Base-by-base conservation (phyloP, 2,113 vertebrate species). In the Abramis brama region DNA sequence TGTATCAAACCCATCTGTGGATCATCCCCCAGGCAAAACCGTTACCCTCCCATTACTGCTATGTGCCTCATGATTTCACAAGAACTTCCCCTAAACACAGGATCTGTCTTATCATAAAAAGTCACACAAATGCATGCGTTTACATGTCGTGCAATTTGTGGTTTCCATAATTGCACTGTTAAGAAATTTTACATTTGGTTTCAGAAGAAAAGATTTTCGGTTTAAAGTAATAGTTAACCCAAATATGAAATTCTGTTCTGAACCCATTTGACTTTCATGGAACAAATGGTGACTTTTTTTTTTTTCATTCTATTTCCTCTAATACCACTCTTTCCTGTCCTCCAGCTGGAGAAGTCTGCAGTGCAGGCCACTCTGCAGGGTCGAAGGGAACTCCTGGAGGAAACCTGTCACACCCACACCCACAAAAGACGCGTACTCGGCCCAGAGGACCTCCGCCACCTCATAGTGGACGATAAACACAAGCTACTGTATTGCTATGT, bases 401-500 rank as follows among this genome's bases (percentile, higher is more conserved):
- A 91, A 0, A 57, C 95, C 33, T 99, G 98, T 92, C 93, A 86
- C 86, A 95, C 94, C 83, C 95, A 97, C 91, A 96, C 94, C 0
- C 96, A 93, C 74, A 97, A 97, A 87, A 93, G 96, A 1, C 95
- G 95, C 0, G 95, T 98, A 57, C 95, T 99, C 71, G 94, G 90
- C 6, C 94, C 95, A 0, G 95, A 96, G 10, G 97, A 99, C 90
- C 92, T 99, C 90, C 95, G 95, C 55, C 98, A 99, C 90, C 95
- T 99, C 90, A 95, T 99, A 79, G 98, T 99, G 86, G 98, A 99
- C 0, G 98, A 99, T 82, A 90, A 93, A 0, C 97, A 98, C 0
- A 91, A 94, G 79, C 93, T 99, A 76, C 96, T 99, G 15, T 99
- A 99, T 94, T 99, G 98, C 95, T 99, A 99, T 0, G 97, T 99